Percentiles rank a stretch among this genome's conserved stretches.
These are phyloP conservation scores for Ascidia mentula DNA, from an alignment of 23 tunicate genomes.

Conservation along the genomic window DNA sequence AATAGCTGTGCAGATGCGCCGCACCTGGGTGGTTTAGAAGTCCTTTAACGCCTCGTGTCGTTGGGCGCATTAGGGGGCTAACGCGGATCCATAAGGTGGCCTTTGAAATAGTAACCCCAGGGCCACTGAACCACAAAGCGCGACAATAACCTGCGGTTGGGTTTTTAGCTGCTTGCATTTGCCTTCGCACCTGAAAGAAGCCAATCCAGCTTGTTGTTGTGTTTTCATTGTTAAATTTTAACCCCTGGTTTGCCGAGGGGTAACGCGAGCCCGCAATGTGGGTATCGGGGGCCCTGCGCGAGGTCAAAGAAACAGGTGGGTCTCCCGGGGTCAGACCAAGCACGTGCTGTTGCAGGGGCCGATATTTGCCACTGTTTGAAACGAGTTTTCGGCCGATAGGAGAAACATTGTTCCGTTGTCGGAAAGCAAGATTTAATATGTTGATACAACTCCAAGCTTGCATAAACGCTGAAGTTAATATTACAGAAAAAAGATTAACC, in stretches of 20 bases:
- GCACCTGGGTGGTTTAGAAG: neutral
- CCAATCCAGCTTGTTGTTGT: neutral
- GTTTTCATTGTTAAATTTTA: neutral
- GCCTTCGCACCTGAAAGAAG: neutral
- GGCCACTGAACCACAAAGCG: neutral
- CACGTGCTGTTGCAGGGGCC: neutral
- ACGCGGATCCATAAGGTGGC: neutral
- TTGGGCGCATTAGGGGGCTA: neutral
- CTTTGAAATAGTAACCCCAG: neutral
- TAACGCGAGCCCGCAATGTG: neutral
- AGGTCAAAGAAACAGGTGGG: too few relatives aligned
- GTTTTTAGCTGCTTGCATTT: neutral
- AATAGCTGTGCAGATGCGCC: neutral
- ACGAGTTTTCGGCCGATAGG: too few relatives aligned
- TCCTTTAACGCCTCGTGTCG: neutral
- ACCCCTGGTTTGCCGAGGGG: neutral
- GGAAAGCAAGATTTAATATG: too few relatives aligned
- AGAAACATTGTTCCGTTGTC: too few relatives aligned
- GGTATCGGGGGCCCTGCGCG: neutral
- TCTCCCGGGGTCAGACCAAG: neutral
- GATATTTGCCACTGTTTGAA: too few relatives aligned
- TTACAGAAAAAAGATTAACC: too few relatives aligned
- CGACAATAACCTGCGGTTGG: neutral
- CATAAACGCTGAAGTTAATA: too few relatives aligned
- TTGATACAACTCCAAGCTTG: too few relatives aligned